Percentiles rank a stretch among this genome's conserved stretches.
Evolutionary conservation across 2,888 invertebrate genomes (phyloP).

Genomic region (Leptinotarsa tumamoca): DNA sequence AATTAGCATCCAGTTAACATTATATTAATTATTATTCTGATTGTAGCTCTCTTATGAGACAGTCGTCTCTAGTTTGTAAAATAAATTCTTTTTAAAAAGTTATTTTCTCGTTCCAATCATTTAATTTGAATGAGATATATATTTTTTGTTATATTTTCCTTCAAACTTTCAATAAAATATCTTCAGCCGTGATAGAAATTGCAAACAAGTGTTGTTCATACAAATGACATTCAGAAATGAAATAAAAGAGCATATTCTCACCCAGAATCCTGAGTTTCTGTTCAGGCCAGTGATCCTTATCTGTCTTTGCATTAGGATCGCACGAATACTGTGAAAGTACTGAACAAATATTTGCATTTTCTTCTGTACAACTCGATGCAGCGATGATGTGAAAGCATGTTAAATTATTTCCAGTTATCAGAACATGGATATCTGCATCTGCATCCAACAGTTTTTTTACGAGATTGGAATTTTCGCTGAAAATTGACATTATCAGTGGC

Average conservation of each 20-base stretch:
- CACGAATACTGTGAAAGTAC: conserved; percentile 54
- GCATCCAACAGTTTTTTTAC: conserved; percentile 53
- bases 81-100: no score
- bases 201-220: no score
- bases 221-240: no score
- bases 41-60: no score
- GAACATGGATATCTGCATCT: conserved; percentile 54
- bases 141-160: no score
- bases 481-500: conserved; percentile 58
- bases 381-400: conserved; percentile 59
- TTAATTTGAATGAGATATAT: no score
- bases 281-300: conserved; percentile 56
- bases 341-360: conserved; percentile 52
- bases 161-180: no score
- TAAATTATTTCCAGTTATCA: conserved; percentile 53
- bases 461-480: conserved; percentile 56
- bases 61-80: no score
- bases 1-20: no score
- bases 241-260: neutral
- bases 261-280: conserved; percentile 42
- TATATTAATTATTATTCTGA: no score
- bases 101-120: no score
- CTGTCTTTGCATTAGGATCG: conserved; percentile 57
- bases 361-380: conserved; percentile 49
- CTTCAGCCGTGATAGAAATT: no score